phyloP scores from a whole-genome alignment of 2,797 vertebrate species.

The Hypotaenidia philippensis region DNA sequence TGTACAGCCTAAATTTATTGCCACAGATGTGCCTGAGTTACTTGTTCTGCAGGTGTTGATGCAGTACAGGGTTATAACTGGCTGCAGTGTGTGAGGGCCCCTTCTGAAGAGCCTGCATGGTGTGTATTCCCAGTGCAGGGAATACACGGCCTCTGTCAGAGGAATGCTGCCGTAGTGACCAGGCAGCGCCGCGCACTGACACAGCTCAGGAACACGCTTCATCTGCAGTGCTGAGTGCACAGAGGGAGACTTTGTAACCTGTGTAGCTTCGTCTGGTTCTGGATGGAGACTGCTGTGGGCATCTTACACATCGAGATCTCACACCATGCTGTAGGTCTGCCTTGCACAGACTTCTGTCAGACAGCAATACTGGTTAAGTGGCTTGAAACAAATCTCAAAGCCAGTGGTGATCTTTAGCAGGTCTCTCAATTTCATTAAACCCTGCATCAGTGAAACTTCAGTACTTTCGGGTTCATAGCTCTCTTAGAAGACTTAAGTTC shows the following conservation, averaged over 20 bases:
- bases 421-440: not conserved
- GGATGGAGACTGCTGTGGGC: not conserved
- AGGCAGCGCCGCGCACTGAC: not conserved
- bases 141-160: not conserved
- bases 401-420: not conserved
- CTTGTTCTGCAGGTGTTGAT: not conserved
- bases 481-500: not conserved
- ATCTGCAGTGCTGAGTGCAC: not conserved
- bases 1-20: not conserved
- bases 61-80: not conserved
- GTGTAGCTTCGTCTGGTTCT: not conserved
- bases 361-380: not conserved
- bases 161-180: not conserved
- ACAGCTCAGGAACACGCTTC: not conserved
- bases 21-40: not conserved
- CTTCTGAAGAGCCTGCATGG: no score
- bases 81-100: not conserved
- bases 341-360: not conserved
- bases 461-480: not conserved
- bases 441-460: not conserved
- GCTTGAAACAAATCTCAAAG: not conserved
- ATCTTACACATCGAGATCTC: not conserved
- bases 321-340: not conserved
- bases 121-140: not conserved
- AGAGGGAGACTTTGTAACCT: not conserved